phyloP scores from a whole-genome alignment of 2,797 vertebrate species.

The Rhinatrema bivittatum region DNA sequence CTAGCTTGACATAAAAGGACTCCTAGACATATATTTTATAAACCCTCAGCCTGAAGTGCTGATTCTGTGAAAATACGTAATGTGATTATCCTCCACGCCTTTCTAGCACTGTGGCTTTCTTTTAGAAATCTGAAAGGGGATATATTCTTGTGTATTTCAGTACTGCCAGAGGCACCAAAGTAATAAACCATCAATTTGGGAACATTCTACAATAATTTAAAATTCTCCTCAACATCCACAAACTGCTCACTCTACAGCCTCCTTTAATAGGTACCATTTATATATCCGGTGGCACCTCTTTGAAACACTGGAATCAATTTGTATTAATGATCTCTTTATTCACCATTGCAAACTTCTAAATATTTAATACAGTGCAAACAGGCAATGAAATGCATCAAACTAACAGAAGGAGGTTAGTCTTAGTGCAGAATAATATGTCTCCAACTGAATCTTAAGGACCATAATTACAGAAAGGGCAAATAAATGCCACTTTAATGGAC shows the following conservation, averaged over 20 bases:
- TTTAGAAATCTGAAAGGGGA: no score
- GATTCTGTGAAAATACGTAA: no score
- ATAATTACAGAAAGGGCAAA: constrained; percentile 9
- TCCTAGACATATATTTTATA: no score
- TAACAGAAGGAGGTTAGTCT: constrained; percentile 2
- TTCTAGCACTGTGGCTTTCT: no score
- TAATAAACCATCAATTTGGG: not conserved
- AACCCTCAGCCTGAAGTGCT: no score
- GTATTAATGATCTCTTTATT: constrained; percentile 34
- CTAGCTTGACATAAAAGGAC: no score
- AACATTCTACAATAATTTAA: constrained; percentile 11
- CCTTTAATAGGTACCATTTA: constrained; percentile 3
- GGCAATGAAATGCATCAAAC: constrained; percentile 12
- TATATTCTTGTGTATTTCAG: no score
- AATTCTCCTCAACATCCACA: not conserved
- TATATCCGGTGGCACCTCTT: constrained; percentile 16
- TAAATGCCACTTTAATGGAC: constrained; percentile 2
- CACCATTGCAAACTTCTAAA: constrained; percentile 40
- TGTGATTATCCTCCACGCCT: no score
- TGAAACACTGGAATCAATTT: constrained; percentile 31
- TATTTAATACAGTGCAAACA: constrained; percentile 37
- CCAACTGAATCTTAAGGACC: constrained; percentile 1
- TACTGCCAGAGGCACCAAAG: not conserved
- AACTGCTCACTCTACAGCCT: constrained; percentile 3
- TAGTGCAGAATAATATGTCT: not conserved